Conservation (phyloP, 2,113 vertebrate genomes). For the Empidonax traillii region DNA sequence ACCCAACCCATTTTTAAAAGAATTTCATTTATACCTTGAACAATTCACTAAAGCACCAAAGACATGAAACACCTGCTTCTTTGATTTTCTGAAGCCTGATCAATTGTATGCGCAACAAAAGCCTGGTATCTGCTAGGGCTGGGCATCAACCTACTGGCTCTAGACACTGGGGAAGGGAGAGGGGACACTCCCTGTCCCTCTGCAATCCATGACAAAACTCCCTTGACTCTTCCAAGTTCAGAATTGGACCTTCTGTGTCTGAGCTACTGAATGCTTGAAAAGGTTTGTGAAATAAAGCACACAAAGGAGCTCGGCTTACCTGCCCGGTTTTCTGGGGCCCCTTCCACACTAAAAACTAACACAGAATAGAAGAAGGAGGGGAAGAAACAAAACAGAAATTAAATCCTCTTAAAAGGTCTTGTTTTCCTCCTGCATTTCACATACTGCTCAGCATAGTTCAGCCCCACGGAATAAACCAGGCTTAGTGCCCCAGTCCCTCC, state of each 20-base stretch:
- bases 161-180: background rate
- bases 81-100: background rate
- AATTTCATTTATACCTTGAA: background rate
- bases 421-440: constrained; percentile 53
- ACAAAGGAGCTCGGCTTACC: constrained; percentile 71
- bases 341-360: constrained; percentile 82
- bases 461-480: constrained; percentile 29
- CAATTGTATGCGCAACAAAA: constrained; percentile 1
- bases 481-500: constrained; percentile 35
- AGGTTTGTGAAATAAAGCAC: constrained; percentile 57
- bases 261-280: background rate
- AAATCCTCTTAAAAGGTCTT: constrained; percentile 51
- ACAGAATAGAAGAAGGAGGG: constrained; percentile 68
- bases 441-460: background rate
- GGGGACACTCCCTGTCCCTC: background rate
- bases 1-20: background rate
- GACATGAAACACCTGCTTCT: background rate
- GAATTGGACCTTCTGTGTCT: background rate
- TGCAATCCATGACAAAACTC: background rate
- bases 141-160: constrained; percentile 40
- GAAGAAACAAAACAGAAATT: constrained; percentile 70
- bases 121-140: constrained; percentile 63
- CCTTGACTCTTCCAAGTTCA: background rate
- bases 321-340: constrained; percentile 78
- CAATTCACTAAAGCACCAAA: background rate